Evolutionary conservation across 2,888 invertebrate species (phyloP), one percentile per base, ranked within the genome.

Genomic region (Kryphioiulus occultus): DNA sequence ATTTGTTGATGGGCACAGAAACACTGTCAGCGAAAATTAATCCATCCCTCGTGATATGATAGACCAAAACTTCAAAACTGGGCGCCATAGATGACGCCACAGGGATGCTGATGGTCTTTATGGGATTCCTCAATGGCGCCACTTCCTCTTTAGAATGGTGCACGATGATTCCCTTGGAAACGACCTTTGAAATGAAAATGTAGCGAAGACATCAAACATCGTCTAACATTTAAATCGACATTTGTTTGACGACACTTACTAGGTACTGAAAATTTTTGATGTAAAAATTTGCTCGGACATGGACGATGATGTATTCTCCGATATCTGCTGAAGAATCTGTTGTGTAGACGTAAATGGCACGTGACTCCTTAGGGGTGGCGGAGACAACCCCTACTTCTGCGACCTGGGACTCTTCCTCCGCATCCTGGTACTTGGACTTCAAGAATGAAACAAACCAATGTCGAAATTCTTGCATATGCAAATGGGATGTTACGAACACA

Each of bases 1-100:
- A 93, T 78, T 93, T 93, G 89, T 93, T 92, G 19, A 94, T 93
- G 84, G 93, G 94, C 89, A 94, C 91, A 89, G 92, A 93, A 19
- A 93, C 91, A 78, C 92, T 92, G 90, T 94, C 94, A 0, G 93
- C 91, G 1, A 94, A 90, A n/a, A 94, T 91, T 89, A 93, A 92
- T 35, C 92, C 92, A 59, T 92, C 91, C 17, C 90, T 90, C 5
- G 92, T 91, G 5, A 93, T 90, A 90, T 92, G 92, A 90, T 93
- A 93, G 2, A 93, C 93, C 9, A 94, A 90, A 1, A 94, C 91
- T 85, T 92, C 92, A 89, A 93, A 93, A 12, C 92, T 93, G 0
- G 94, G 94, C 0, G 93, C 92, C 94, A 94, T 94, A 89, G 93
- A 93, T 42, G 93, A 90, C 10, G 93, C 93, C 35, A 94, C 91